These are phyloP conservation scores for Siphonodentalium dalli DNA, from an alignment of 2,888 invertebrate species.

Conservation along the genomic window DNA sequence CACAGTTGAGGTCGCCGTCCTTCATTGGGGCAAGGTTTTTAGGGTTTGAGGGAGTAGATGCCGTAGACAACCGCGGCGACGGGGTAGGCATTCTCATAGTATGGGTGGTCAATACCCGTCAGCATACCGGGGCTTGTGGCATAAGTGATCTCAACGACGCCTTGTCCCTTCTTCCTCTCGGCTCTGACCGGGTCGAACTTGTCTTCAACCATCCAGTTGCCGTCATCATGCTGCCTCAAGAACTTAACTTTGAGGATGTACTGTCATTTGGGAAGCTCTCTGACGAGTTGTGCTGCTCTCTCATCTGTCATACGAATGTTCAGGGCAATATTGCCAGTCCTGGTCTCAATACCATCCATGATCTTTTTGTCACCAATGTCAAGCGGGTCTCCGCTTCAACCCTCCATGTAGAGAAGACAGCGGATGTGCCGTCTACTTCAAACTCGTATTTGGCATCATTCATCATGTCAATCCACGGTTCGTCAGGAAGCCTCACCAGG, in stretches of 20 bases:
- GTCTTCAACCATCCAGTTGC: too few species aligned
- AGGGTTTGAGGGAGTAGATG: too few species aligned
- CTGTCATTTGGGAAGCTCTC: not conserved
- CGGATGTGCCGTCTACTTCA: constrained; percentile 6
- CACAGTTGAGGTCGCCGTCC: too few species aligned
- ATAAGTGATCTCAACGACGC: too few species aligned
- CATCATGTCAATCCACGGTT: not conserved
- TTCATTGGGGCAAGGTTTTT: too few species aligned
- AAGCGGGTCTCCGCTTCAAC: constrained; percentile 8
- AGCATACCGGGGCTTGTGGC: too few species aligned
- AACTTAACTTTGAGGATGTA: constrained; percentile 10
- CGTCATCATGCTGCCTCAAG: too few species aligned
- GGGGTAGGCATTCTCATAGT: too few species aligned
- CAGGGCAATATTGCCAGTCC: constrained; percentile 4
- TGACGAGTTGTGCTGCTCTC: not conserved
- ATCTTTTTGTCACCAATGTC: constrained; percentile 6
- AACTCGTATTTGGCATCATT: constrained; percentile 6
- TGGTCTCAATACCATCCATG: not conserved
- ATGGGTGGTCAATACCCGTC: too few species aligned
- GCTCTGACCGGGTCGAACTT: too few species aligned
- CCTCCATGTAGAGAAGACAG: constrained; percentile 8
- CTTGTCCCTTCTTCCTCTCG: too few species aligned
- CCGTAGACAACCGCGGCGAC: too few species aligned
- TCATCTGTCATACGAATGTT: not conserved
- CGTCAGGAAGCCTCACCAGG: not conserved